phyloP scores from a whole-genome alignment of 2,113 vertebrate genomes.

The Salvelinus sp. region DNA sequence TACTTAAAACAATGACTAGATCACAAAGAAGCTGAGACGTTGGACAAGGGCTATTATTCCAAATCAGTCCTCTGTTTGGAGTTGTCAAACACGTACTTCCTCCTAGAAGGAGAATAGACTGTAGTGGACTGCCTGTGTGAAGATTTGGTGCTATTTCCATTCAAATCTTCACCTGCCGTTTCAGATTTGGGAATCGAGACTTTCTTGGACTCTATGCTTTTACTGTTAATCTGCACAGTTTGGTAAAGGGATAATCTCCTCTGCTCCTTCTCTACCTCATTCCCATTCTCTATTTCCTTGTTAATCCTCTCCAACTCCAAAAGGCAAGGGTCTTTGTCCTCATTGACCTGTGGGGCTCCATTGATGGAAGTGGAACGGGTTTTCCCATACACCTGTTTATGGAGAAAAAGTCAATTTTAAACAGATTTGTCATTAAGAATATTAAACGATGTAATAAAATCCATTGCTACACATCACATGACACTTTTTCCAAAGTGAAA shows the following conservation, averaged over 20 bases:
- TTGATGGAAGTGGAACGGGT: not conserved
- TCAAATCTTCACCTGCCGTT: constrained; percentile 29
- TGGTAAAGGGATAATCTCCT: constrained; percentile 66
- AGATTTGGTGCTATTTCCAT: constrained; percentile 10
- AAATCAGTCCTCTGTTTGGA: constrained; percentile 71
- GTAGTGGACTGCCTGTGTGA: constrained; percentile 12
- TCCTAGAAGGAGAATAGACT: not conserved
- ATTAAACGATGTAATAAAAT: not conserved
- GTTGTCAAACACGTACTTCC: constrained; percentile 71
- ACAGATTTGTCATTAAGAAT: not conserved
- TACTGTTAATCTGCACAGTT: constrained; percentile 38
- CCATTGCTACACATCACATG: not conserved
- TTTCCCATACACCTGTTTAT: not conserved
- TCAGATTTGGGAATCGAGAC: constrained; percentile 7
- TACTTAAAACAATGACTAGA: constrained; percentile 51
- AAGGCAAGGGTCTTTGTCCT: constrained; percentile 46
- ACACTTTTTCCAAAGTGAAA: not conserved
- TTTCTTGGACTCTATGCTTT: not conserved
- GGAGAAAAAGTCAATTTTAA: not conserved
- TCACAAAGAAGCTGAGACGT: constrained; percentile 70
- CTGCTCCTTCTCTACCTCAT: constrained; percentile 73
- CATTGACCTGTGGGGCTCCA: constrained; percentile 22
- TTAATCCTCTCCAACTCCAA: constrained; percentile 70
- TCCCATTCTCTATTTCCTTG: constrained; percentile 71
- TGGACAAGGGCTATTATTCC: constrained; percentile 78